A percentile compares a stretch with the other conserved stretches of the same genome.
These are phyloP conservation scores for Daubentonia madagascariensis DNA, from an alignment of 2,113 vertebrate species.

Conservation along the genomic window DNA sequence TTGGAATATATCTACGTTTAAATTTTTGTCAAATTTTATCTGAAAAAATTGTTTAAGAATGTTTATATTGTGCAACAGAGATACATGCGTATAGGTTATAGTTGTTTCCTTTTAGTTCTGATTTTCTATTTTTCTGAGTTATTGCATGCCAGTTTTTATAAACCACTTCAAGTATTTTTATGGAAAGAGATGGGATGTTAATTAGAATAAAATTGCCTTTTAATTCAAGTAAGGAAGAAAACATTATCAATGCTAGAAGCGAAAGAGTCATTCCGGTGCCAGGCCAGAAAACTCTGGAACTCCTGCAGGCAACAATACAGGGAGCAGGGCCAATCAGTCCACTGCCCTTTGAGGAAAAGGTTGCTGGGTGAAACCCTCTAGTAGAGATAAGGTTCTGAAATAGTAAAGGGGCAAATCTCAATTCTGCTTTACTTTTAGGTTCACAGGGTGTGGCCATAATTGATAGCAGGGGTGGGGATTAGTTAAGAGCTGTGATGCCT, in stretches of 20 bases:
- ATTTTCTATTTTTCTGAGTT: conserved; percentile 32
- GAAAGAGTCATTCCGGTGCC: not conserved
- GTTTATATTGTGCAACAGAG: not conserved
- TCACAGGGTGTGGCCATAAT: not conserved
- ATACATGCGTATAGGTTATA: not conserved
- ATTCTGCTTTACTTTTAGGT: not conserved
- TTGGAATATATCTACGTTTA: conserved; percentile 19
- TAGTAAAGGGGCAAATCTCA: not conserved
- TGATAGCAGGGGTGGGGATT: not conserved
- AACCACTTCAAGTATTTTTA: conserved; percentile 16
- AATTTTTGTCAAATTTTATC: conserved; percentile 25
- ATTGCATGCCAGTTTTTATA: conserved; percentile 37
- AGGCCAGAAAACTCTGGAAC: conserved; percentile 23
- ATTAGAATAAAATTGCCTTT: conserved; percentile 45
- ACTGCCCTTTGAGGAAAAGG: not conserved
- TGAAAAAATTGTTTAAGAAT: conserved; percentile 31
- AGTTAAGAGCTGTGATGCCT: not conserved
- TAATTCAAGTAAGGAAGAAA: not conserved
- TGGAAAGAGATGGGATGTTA: conserved; percentile 16
- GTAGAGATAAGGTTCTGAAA: not conserved
- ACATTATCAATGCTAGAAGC: not conserved
- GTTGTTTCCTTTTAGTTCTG: not conserved
- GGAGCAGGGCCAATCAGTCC: not conserved
- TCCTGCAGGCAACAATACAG: not conserved
- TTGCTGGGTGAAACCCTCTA: not conserved